Conservation (phyloP, 2,797 vertebrate species). For the Gorsachius magnificus region DNA sequence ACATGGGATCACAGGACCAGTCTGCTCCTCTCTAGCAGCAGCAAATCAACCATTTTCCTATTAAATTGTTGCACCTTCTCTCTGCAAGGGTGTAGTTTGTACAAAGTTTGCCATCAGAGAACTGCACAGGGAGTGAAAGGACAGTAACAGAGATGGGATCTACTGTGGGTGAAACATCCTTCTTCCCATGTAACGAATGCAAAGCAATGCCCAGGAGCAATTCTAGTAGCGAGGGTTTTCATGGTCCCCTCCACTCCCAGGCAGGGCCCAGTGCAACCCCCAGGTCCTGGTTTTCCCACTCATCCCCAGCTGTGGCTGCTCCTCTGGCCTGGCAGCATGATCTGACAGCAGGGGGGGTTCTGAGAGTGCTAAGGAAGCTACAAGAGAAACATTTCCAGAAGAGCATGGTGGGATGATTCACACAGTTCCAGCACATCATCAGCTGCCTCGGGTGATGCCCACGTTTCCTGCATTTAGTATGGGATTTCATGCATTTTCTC, state of each 20-base stretch:
- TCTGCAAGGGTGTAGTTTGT: background rate
- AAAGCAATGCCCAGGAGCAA: background rate
- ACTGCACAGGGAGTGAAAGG: background rate
- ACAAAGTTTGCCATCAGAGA: background rate
- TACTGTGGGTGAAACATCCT: background rate
- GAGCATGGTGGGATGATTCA: fast-evolving
- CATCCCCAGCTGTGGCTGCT: background rate
- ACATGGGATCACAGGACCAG: background rate
- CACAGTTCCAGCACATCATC: background rate
- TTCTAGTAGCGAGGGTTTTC: background rate
- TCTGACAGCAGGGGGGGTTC: background rate
- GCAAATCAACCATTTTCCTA: background rate
- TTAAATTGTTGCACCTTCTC: background rate
- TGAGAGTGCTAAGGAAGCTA: background rate
- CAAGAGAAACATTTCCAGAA: background rate
- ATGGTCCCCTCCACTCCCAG: background rate
- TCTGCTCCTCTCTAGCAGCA: background rate
- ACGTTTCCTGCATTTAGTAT: background rate
- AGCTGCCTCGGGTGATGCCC: background rate
- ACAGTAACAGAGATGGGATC: background rate
- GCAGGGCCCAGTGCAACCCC: background rate
- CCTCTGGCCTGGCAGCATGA: background rate
- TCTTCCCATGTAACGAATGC: background rate
- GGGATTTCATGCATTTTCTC: background rate
- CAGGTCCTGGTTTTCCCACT: background rate